A percentile compares a stretch with the other conserved stretches of the same genome.
phyloP scores from a whole-genome alignment of 2,888 invertebrate species.

The Apantesis nais region DNA sequence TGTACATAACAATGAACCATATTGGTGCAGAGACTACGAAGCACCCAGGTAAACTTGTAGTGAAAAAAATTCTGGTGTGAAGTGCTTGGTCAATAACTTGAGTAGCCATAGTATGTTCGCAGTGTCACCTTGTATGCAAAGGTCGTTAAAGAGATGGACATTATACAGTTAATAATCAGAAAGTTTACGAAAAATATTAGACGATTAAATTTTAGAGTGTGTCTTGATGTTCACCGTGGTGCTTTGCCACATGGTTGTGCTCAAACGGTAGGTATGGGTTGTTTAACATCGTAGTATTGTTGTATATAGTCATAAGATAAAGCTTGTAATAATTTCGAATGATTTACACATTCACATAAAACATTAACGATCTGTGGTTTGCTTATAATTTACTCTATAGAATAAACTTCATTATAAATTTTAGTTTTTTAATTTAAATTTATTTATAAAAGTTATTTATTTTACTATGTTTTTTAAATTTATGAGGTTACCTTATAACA shows the following conservation, averaged over 20 bases:
- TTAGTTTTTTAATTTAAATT: too few species aligned
- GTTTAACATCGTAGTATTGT: not conserved
- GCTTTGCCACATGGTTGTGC: not conserved
- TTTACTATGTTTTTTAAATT: too few species aligned
- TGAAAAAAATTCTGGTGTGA: conserved; percentile 41
- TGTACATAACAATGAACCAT: conserved; percentile 43
- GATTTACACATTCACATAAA: not conserved
- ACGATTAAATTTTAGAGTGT: not conserved
- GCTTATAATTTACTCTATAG: too few species aligned
- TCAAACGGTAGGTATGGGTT: not conserved
- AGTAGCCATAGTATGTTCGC: conserved; percentile 26
- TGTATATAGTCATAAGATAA: not conserved
- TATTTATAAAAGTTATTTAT: too few species aligned
- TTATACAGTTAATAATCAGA: conserved; percentile 12
- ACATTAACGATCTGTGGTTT: not conserved
- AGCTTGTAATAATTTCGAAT: not conserved
- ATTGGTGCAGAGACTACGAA: conserved; percentile 1
- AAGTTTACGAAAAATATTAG: not conserved
- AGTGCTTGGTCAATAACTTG: conserved; percentile 52
- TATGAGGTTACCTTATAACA: too few species aligned
- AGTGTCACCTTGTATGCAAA: conserved; percentile 34
- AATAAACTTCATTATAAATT: too few species aligned
- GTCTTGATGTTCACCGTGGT: not conserved
- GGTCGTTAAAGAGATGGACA: conserved; percentile 11
- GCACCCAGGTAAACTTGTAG: conserved; percentile 28